phyloP scores from a whole-genome alignment of 2,888 invertebrate species.

The Caradrina clavipalpis region DNA sequence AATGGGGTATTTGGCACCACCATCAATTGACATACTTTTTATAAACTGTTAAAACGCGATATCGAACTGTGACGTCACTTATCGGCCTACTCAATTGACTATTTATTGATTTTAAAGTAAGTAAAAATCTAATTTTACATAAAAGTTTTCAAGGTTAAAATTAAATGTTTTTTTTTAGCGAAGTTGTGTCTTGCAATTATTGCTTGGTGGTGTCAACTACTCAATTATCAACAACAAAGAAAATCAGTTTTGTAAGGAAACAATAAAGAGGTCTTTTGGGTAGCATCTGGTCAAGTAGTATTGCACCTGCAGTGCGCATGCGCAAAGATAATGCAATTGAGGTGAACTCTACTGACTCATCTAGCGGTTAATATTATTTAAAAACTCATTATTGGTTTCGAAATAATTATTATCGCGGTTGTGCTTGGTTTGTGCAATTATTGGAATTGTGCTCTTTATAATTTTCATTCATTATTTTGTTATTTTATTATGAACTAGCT shows the following conservation, averaged over 20 bases:
- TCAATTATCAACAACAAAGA: neutral
- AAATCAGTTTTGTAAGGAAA: neutral
- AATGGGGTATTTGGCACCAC: no score
- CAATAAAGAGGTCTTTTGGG: neutral
- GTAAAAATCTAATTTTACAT: no score
- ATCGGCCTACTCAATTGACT: no score
- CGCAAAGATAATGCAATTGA: constrained; percentile 29
- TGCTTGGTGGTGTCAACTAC: no score
- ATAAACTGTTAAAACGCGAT: no score
- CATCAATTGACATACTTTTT: no score
- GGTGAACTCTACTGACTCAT: constrained; percentile 25
- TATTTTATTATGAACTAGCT: neutral
- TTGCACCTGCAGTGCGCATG: constrained; percentile 28
- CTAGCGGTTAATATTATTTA: neutral
- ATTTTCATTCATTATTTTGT: constrained; percentile 3
- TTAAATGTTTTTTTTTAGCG: no score
- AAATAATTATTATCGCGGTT: constrained; percentile 12
- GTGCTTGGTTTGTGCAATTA: constrained; percentile 18
- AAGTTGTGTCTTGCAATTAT: no score
- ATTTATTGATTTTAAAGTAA: no score
- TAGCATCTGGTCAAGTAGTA: constrained; percentile 33
- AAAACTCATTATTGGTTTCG: neutral
- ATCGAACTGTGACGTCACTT: no score
- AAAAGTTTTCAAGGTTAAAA: no score
- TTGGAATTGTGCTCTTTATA: neutral